Percentiles rank a stretch among this genome's conserved stretches.
Evolutionary conservation across 2,113 vertebrate genomes (phyloP).

Genomic region (Paramisgurnus dabryanus): DNA sequence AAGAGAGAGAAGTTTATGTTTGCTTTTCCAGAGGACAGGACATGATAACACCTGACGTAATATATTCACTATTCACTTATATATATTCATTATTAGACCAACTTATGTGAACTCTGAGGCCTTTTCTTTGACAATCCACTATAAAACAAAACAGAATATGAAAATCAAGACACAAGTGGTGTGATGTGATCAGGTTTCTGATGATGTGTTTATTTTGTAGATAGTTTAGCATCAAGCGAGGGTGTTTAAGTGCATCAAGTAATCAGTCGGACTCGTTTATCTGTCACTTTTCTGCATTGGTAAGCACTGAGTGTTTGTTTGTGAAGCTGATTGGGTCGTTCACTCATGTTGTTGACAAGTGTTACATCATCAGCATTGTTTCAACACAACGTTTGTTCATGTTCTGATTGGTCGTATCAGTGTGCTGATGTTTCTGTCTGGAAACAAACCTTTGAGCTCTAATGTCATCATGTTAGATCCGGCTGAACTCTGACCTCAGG

Average conservation of each 20-base stretch:
- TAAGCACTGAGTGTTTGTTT: slow-evolving; percentile 7
- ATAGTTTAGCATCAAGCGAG: neutral
- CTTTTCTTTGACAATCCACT: too few species aligned
- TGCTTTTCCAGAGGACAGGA: slow-evolving; percentile 5
- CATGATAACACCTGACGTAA: slow-evolving; percentile 52
- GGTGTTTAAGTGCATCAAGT: neutral
- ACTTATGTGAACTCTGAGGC: too few species aligned
- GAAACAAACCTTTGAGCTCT: slow-evolving; percentile 60
- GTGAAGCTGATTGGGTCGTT: slow-evolving; percentile 38
- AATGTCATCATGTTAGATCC: slow-evolving; percentile 52
- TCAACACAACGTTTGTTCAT: slow-evolving; percentile 64
- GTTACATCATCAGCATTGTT: slow-evolving; percentile 69
- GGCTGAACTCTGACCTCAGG: slow-evolving; percentile 25
- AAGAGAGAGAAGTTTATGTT: slow-evolving; percentile 32
- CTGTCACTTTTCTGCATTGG: neutral
- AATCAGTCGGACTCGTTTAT: slow-evolving; percentile 19
- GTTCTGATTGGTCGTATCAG: slow-evolving; percentile 63
- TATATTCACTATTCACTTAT: neutral
- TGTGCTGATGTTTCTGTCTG: slow-evolving; percentile 64
- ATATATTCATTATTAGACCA: too few species aligned
- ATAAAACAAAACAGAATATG: too few species aligned
- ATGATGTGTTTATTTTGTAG: too few species aligned
- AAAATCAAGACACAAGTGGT: too few species aligned
- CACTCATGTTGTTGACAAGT: slow-evolving; percentile 50
- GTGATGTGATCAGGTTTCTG: too few species aligned